Base-by-base conservation (phyloP, 1,140 invertebrate species). In the Drosophila bifasciata region DNA sequence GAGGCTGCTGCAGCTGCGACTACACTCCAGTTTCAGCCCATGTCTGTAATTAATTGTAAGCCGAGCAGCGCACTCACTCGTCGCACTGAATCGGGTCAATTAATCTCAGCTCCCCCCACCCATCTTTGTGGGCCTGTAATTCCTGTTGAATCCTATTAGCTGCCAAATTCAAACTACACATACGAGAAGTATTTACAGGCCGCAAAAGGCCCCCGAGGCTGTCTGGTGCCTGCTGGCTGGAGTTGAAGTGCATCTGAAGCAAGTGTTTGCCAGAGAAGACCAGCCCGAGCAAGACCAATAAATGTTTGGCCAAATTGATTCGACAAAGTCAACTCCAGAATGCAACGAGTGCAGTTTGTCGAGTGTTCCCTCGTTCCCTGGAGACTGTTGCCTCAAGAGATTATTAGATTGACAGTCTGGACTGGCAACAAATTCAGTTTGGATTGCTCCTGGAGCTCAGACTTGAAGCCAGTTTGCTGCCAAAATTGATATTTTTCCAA, bases 51-150 rank as follows among this genome's bases (percentile, higher is more conserved):
- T 89, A 89, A 89, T 89, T 79, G 86, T 89, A 89, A 89, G 75
- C 86, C 52, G 80, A 89, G 84, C 58, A 25, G 51, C 23, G 60
- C 69, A 57, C 70, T 55, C 70, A 56, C 57, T 84, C 80, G 58
- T 84, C 80, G 55, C 75, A 75, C 64, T 89, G 78, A 89, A 89
- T 85, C 86, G 74, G 85, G 85, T 89, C 78, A 89, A 89, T 89
- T 89, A 89, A 89, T 89, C 84, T 81, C 78, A 60, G 62, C n/a
- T n/a, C n/a, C n/a, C n/a, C 59, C 53, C 11, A 16, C 1, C 8
- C 48, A 28, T 46, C 28, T 28, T 25, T 52, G 63, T 69, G 63
- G 43, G 15, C n/a, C n/a, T n/a, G 66, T 48, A 46, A 43, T 68
- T 32, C 28, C 56, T 69, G 56, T 69, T 69, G 66, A 69, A 36